Evolutionary conservation across 2,888 invertebrate species (phyloP).

Genomic region (Apodemia zela): DNA sequence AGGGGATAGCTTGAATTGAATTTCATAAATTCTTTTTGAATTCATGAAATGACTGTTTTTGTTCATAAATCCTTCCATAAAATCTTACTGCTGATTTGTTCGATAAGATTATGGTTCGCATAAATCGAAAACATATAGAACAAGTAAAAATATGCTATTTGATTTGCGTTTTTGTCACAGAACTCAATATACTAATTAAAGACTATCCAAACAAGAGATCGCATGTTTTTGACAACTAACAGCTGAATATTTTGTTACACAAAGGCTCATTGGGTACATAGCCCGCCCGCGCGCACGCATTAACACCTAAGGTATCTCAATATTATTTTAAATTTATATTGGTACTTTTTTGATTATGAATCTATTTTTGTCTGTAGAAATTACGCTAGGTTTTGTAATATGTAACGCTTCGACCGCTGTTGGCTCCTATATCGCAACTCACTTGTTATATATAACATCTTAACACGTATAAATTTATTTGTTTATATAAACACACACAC

Average conservation of each 20-base stretch:
- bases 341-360: conserved; percentile 87
- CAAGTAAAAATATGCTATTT: no score
- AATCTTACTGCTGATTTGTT: not conserved
- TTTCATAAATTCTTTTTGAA: no score
- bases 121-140: not conserved
- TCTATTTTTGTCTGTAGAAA: conserved; percentile 81
- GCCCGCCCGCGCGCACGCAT: conserved; percentile 57
- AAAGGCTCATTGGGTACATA: conserved; percentile 34
- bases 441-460: conserved; percentile 67
- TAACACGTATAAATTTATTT: conserved; percentile 68
- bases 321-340: conserved; percentile 78
- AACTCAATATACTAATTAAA: not conserved
- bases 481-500: conserved; percentile 63
- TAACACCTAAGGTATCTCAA: conserved; percentile 71
- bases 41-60: no score
- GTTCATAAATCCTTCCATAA: no score
- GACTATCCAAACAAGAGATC: conserved; percentile 25
- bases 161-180: no score
- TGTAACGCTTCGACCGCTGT: conserved; percentile 60
- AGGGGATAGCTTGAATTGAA: no score
- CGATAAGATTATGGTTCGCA: not conserved
- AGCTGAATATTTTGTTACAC: conserved; percentile 30
- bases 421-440: conserved; percentile 54
- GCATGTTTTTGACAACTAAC: conserved; percentile 34
- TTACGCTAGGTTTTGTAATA: conserved; percentile 74